These are phyloP conservation scores for Mythimna albipuncta DNA, from an alignment of 2,888 invertebrate genomes.

Conservation along the genomic window DNA sequence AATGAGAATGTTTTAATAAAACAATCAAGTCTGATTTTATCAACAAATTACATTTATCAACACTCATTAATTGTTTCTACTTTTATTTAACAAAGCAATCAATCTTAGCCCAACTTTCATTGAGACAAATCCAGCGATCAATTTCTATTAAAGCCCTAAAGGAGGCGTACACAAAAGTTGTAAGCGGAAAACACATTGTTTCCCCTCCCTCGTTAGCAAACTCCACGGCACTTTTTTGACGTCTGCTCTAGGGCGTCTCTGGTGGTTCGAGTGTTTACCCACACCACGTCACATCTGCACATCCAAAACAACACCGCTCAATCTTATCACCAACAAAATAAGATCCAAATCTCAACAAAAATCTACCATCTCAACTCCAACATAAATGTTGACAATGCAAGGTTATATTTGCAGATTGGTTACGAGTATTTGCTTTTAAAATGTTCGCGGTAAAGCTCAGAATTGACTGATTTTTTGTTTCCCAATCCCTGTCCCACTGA, in stretches of 20 bases:
- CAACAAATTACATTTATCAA: constrained; percentile 20
- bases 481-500: constrained; percentile 62
- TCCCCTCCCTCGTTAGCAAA: constrained; percentile 86
- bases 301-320: constrained; percentile 56
- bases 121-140: constrained; percentile 70
- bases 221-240: constrained; percentile 86
- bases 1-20: too few species aligned
- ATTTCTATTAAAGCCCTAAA: constrained; percentile 72
- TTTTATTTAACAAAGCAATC: constrained; percentile 63
- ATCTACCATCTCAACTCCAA: constrained; percentile 52
- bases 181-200: constrained; percentile 81
- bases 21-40: constrained; percentile 9
- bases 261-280: constrained; percentile 81
- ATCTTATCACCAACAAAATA: constrained; percentile 68
- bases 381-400: constrained; percentile 69
- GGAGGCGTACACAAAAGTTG: constrained; percentile 72
- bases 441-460: constrained; percentile 69
- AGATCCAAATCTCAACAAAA: constrained; percentile 69
- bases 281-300: constrained; percentile 69
- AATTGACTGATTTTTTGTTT: constrained; percentile 63
- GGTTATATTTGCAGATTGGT: constrained; percentile 71
- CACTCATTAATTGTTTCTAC: constrained; percentile 51
- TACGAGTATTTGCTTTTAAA: constrained; percentile 68
- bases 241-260: constrained; percentile 85
- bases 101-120: constrained; percentile 62